These are phyloP conservation scores for Leucophenga montana DNA, from an alignment of 2,888 invertebrate genomes.

Conservation along the genomic window DNA sequence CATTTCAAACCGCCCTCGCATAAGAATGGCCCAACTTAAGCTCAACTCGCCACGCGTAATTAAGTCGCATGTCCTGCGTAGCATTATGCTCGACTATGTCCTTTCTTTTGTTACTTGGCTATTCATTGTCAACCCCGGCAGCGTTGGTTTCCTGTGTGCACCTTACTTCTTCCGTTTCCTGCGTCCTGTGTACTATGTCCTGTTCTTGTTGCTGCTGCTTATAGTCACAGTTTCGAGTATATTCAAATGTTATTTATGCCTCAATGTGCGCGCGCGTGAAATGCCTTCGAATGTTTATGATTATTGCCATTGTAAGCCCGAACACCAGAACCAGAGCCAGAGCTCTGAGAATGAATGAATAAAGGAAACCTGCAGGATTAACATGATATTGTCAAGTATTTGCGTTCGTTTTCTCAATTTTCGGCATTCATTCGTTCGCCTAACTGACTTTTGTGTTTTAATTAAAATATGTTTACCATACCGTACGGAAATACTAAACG, in stretches of 20 bases:
- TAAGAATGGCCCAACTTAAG: constrained; percentile 33
- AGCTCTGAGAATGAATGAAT: background rate
- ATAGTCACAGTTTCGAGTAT: constrained; percentile 31
- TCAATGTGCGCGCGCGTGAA: constrained; percentile 16
- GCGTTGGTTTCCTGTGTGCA: constrained; percentile 30
- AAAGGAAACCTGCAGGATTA: constrained; percentile 55
- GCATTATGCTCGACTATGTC: constrained; percentile 12
- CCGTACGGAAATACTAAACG: constrained; percentile 36
- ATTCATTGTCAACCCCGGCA: background rate
- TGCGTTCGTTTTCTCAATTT: constrained; percentile 23
- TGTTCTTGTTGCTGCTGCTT: background rate
- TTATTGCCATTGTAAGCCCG: constrained; percentile 45
- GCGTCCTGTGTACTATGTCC: background rate
- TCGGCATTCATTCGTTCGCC: constrained; percentile 1
- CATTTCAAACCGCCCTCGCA: too few species aligned
- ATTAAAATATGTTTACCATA: constrained; percentile 61
- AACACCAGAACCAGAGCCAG: constrained; percentile 8
- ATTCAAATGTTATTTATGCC: constrained; percentile 57
- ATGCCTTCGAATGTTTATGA: constrained; percentile 55
- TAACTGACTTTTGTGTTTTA: constrained; percentile 44
- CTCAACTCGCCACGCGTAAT: constrained; percentile 64
- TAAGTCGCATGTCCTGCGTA: constrained; percentile 61
- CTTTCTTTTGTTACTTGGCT: constrained; percentile 7
- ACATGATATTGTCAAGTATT: constrained; percentile 61
- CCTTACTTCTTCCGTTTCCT: constrained; percentile 17